Percentiles rank a stretch among this genome's conserved stretches.
Conservation (phyloP, 2,113 vertebrate species). For the Vombatus ursinus region DNA sequence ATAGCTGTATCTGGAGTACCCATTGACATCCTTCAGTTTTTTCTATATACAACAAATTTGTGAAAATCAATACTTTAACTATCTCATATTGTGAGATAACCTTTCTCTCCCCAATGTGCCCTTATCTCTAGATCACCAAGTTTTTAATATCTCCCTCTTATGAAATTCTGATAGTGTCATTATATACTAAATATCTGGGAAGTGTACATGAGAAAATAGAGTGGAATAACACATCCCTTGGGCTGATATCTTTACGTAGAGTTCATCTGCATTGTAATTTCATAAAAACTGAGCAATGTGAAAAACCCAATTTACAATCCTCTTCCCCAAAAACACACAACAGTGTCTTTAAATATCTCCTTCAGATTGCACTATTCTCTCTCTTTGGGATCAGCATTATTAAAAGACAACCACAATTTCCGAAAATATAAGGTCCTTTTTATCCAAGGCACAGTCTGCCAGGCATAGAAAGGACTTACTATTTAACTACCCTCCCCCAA, state of each 20-base stretch:
- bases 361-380: neutral
- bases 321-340: neutral
- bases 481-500: slow-evolving; percentile 8
- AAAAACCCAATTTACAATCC: neutral
- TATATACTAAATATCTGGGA: neutral
- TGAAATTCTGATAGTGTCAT: neutral
- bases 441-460: neutral
- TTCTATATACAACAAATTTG: neutral
- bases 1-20: neutral
- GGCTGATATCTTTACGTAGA: neutral
- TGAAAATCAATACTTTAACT: neutral
- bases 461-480: neutral
- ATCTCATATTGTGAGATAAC: neutral
- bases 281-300: neutral
- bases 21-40: neutral
- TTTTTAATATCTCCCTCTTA: slow-evolving; percentile 1
- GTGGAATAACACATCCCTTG: neutral
- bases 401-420: neutral
- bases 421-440: neutral
- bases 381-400: neutral
- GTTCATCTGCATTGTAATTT: neutral
- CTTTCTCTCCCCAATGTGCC: neutral
- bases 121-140: neutral
- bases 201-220: neutral
- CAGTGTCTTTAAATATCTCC: neutral